Evolutionary conservation across 2,797 vertebrate species (phyloP), one percentile per base, ranked within the genome.

Genomic region (Furcifer pardalis): DNA sequence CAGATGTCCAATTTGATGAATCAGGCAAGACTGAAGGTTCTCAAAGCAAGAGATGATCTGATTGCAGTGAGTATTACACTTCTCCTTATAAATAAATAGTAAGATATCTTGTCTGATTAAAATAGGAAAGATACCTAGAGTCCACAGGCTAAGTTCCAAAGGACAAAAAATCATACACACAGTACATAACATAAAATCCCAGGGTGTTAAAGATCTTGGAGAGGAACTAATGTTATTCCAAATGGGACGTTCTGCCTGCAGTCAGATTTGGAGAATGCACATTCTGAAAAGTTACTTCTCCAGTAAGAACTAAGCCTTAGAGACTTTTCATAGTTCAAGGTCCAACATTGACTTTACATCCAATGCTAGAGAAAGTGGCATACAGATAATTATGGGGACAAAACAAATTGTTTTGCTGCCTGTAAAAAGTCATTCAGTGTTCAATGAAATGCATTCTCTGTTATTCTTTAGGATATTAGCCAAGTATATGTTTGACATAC

Each of bases 1-100:
- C 98, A 99, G 89, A 99, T 99, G 99, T 99, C 98, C 59, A 99
- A 99, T 94, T 94, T 99, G 95, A 98, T 99, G 98, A 99, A 99
- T 95, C 99, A 99, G 95, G 99, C 98, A 77, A 97, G 98, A 46
- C 96, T 99, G 91, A 99, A 98, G 95, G 99, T 99, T 9, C 97
- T 99, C 87, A 98, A 98, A 95, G 98, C 98, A 25, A 97, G 98
- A 2, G 99, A 99, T 90, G 98, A 99, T 90, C 98, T 99, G 95
- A 99, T 99, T 90, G 95, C 97, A 77, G 98, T 99, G 90, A 96
- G 98, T 96, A 89, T 81, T 81, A 62, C 89, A 77, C 44, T 12
- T 82, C 27, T 59, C 71, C 60, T 62, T 63, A 12, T 76, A 84
- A 88, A n/a, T 86, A 69, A 30, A 13, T 25, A 37, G 1, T 35